Percentiles rank a stretch among this genome's conserved stretches.
These are phyloP conservation scores for Hydriomena furcata DNA, from an alignment of 2,888 invertebrate species.

Conservation along the genomic window DNA sequence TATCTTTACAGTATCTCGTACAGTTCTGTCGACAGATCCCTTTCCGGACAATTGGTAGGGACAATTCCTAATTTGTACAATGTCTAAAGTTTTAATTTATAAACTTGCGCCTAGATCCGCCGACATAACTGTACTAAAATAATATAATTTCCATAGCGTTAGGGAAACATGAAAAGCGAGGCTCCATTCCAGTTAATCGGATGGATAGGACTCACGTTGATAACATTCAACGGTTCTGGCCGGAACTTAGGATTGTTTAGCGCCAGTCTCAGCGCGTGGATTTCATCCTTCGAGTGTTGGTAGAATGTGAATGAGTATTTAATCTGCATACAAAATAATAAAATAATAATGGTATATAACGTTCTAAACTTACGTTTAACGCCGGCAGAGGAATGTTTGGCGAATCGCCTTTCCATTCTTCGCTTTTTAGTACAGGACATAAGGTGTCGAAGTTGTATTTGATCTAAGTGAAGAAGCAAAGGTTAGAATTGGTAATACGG, in stretches of 20 bases:
- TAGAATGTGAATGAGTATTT: conserved; percentile 87
- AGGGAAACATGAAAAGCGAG: conserved; percentile 36
- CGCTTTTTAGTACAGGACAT: conserved; percentile 85
- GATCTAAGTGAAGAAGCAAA: conserved; percentile 76
- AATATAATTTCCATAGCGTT: conserved; percentile 13
- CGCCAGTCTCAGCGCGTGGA: conserved; percentile 81
- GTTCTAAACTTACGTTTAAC: conserved; percentile 86
- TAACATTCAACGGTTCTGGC: conserved; percentile 85
- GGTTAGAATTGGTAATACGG: too few species aligned
- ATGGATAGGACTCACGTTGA: conserved; percentile 84
- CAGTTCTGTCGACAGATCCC: too few species aligned
- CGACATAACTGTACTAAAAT: too few species aligned
- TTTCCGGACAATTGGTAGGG: too few species aligned
- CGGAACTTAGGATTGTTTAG: conserved; percentile 84
- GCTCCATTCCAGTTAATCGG: conserved; percentile 34
- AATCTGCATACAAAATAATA: conserved; percentile 78
- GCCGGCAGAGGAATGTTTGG: conserved; percentile 89
- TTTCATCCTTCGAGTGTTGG: conserved; percentile 84
- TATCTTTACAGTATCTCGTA: too few species aligned
- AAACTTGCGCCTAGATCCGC: too few species aligned
- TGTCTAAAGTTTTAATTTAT: too few species aligned
- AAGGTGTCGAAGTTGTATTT: conserved; percentile 89
- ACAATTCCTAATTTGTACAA: too few species aligned
- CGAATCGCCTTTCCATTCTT: conserved; percentile 75
- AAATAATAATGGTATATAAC: conserved; percentile 33